Evolutionary conservation across 2,888 invertebrate genomes (phyloP).

Genomic region (Coleophora deauratella): DNA sequence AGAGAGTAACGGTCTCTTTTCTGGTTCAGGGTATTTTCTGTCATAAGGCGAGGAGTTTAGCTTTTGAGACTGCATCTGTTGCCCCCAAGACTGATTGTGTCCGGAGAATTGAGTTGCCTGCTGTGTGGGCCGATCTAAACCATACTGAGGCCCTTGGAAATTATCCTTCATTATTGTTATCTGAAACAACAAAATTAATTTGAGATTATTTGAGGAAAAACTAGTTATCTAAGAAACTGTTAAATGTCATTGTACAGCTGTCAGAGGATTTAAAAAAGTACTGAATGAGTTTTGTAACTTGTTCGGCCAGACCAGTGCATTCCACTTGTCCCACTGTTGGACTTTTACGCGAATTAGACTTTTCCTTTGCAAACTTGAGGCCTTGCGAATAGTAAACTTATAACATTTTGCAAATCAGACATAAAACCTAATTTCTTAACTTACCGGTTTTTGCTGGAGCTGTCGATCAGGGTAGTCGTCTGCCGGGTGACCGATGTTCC

Average conservation of each 20-base stretch:
- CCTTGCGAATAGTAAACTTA: no score
- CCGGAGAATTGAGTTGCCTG: background rate
- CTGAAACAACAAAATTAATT: slow-evolving; percentile 24
- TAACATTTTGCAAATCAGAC: background rate
- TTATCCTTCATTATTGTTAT: slow-evolving; percentile 50
- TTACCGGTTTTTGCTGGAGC: slow-evolving; percentile 31
- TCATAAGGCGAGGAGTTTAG: slow-evolving; percentile 14
- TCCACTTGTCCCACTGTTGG: no score
- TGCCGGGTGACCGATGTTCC: slow-evolving; percentile 15
- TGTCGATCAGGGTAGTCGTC: slow-evolving; percentile 16
- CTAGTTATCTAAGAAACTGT: background rate
- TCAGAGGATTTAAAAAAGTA: no score
- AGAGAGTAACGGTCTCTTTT: slow-evolving; percentile 13
- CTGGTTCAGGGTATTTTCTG: slow-evolving; percentile 19
- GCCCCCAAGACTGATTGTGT: slow-evolving; percentile 15
- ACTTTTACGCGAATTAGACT: no score
- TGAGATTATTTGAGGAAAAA: background rate
- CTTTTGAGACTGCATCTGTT: slow-evolving; percentile 18
- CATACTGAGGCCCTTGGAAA: slow-evolving; percentile 47
- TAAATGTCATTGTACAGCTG: no score
- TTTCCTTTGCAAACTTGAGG: no score
- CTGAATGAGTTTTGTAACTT: no score
- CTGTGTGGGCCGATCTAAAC: slow-evolving; percentile 14
- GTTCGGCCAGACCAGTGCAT: no score
- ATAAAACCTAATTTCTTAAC: slow-evolving; percentile 3